phyloP scores from a whole-genome alignment of 2,888 invertebrate species.

The Aphrophora alni region DNA sequence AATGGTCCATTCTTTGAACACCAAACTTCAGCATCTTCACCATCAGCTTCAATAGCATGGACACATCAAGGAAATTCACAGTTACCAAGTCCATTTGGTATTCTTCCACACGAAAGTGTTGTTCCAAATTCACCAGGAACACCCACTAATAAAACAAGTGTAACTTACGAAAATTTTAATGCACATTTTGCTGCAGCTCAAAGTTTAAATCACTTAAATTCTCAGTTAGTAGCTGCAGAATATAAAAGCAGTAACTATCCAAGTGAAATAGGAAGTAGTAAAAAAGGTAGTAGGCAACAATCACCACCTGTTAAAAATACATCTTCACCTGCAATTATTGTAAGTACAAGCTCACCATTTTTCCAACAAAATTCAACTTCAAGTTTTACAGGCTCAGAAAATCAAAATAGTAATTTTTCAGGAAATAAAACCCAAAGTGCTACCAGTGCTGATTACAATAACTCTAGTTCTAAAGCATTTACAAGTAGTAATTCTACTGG shows the following conservation, averaged over 20 bases:
- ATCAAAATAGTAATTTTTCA: background rate
- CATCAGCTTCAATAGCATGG: constrained; percentile 68
- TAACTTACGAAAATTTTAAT: constrained; percentile 60
- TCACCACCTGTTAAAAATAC: background rate
- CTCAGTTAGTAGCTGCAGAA: constrained; percentile 58
- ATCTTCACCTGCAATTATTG: constrained; percentile 56
- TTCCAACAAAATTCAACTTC: constrained; percentile 11
- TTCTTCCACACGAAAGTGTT: constrained; percentile 79
- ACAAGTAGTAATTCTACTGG: background rate
- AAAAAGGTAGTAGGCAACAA: background rate
- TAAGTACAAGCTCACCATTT: constrained; percentile 11
- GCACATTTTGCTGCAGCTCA: constrained; percentile 71
- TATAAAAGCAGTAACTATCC: background rate
- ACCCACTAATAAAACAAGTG: constrained; percentile 66
- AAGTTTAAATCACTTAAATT: constrained; percentile 68
- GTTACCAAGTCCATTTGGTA: constrained; percentile 76
- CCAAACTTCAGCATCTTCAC: constrained; percentile 61
- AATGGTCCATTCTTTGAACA: constrained; percentile 68
- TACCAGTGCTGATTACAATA: constrained; percentile 7
- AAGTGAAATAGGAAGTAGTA: background rate
- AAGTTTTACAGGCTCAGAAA: constrained; percentile 5
- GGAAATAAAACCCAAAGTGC: constrained; percentile 11
- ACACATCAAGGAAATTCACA: constrained; percentile 69
- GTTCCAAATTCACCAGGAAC: constrained; percentile 68
- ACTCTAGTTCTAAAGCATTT: background rate